Conservation (phyloP, 2,113 vertebrate species). For the Phaethornis superciliosus region DNA sequence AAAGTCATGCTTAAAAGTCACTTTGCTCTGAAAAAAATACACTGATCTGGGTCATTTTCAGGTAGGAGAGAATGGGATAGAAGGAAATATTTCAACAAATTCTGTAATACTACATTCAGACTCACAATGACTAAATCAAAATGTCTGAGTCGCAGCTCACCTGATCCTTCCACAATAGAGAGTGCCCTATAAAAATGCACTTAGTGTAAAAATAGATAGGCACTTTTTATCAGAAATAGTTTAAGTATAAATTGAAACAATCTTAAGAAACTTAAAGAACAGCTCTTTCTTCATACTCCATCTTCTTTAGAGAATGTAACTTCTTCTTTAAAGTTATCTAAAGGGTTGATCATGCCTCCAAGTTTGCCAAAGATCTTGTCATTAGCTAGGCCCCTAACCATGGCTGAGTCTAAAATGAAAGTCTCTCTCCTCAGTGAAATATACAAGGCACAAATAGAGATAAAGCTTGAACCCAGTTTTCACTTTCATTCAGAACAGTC, state of each 20-base stretch:
- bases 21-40: neutral
- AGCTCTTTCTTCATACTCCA: neutral
- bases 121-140: neutral
- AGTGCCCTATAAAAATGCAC: neutral
- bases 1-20: neutral
- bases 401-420: neutral
- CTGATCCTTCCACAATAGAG: neutral
- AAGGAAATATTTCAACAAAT: neutral
- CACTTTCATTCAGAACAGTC: neutral
- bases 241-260: neutral
- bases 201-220: neutral
- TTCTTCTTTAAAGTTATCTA: neutral
- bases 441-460: neutral
- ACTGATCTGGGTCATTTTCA: neutral
- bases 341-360: neutral
- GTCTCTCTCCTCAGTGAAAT: neutral
- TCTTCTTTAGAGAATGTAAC: neutral
- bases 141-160: neutral
- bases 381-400: neutral
- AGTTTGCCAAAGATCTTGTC: neutral
- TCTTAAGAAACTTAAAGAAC: neutral
- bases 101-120: neutral
- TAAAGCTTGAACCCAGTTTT: neutral
- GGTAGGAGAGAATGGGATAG: neutral
- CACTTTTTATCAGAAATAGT: neutral